Percentiles rank a stretch among this genome's conserved stretches.
Evolutionary conservation across 2,113 vertebrate species (phyloP).

Genomic region (Glaucomys volans): DNA sequence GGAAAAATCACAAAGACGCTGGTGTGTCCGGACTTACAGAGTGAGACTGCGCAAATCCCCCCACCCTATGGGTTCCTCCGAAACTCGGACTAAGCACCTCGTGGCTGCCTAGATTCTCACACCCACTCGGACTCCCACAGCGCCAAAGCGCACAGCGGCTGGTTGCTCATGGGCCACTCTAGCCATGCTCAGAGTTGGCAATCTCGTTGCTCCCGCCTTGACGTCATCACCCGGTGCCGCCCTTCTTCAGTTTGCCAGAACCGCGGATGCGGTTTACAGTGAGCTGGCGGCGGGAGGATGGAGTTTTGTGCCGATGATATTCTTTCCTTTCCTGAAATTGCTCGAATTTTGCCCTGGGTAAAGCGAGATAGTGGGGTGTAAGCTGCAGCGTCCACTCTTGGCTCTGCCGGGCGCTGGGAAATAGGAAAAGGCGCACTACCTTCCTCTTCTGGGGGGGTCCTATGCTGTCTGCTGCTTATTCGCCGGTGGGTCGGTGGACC

Average conservation of each 20-base stretch:
- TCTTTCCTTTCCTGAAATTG: background rate
- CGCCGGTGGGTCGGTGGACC: rapidly evolving
- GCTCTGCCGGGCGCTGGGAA: background rate
- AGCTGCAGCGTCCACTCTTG: background rate
- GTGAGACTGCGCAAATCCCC: background rate
- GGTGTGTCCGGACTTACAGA: too few species aligned
- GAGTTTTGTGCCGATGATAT: rapidly evolving
- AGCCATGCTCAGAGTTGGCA: background rate
- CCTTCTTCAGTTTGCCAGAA: slow-evolving; percentile 89
- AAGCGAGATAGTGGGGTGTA: background rate
- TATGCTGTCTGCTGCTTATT: background rate
- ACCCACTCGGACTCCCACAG: rapidly evolving
- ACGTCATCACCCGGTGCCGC: slow-evolving; percentile 84
- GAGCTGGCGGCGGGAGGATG: slow-evolving; percentile 24
- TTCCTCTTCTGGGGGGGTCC: background rate
- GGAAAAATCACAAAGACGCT: background rate
- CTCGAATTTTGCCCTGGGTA: background rate
- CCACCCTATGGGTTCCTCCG: background rate
- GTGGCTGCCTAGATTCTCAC: background rate
- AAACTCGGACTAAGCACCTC: rapidly evolving
- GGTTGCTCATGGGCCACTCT: background rate
- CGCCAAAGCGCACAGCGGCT: rapidly evolving
- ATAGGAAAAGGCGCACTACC: background rate
- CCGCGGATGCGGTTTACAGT: slow-evolving; percentile 88
- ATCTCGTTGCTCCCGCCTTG: background rate